Base-by-base conservation (phyloP, 2,888 invertebrate genomes). In the Oscheius sp. region DNA sequence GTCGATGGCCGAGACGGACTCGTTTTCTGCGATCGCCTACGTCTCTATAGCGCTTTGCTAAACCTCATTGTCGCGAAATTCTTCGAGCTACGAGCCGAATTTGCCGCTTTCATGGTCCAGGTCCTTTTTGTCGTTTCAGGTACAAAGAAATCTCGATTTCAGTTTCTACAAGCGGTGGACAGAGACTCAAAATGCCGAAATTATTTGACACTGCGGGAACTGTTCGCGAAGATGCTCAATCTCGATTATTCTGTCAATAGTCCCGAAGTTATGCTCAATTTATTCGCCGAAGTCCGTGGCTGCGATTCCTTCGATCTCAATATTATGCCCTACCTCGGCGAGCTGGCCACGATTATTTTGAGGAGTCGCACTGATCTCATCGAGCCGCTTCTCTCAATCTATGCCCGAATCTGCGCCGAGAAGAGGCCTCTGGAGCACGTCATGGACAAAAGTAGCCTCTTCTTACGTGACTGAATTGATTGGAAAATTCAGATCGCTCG, bases 321-420 rank as follows among this genome's bases (percentile, higher is more conserved):
- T 75, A 74, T 81, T 50, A 80, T 85, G 82, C 83, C 84, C 13
- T 66, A 79, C 9, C 75, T 85, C 5, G 85, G 81, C n/a, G 76
- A 77, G 35, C 60, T 83, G 33, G 80, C 82, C 0, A n/a, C 68
- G 2, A 73, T 13, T 10, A 29, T 71, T 47, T 33, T 60, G 9
- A 29, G 62, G n/a, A 51, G 55, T 11, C 55, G 55, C 2, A 4
- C 21, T 13, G 42, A 72, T 33, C 51, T 57, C 13, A 21, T 29
- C 7, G 3, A 48, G n/a, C 32, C 42, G 0, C 55, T 76, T 1
- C 32, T 80, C 11, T 13, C 29, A 7, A 60, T 81, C n/a, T 78
- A 76, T 50, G 72, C 79, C 7, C 37, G 55, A n/a, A 35, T 76
- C 37, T 75, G 75, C 50, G 50, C 70, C 29, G 57, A 71, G 13